phyloP scores from a whole-genome alignment of 2,797 vertebrate genomes.

The Benthosema pterotum region DNA sequence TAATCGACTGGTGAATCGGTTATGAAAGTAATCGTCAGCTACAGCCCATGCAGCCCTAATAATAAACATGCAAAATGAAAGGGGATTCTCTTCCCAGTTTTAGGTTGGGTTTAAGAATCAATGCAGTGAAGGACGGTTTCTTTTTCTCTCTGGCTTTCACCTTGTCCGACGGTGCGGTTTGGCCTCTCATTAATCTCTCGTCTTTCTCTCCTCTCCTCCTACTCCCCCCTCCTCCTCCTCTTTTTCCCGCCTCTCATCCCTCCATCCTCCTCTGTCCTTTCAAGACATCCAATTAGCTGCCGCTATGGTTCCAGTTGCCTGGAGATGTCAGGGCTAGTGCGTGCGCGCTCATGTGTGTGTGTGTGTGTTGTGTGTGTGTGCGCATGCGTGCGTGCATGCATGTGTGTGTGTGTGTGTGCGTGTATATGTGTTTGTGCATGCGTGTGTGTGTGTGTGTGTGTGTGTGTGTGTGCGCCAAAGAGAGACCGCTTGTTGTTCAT shows the following conservation, averaged over 20 bases:
- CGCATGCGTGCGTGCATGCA: no score
- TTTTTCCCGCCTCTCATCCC: constrained; percentile 29
- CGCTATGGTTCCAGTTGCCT: constrained; percentile 70
- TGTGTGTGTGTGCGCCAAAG: no score
- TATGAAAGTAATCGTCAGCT: no score
- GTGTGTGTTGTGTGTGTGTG: constrained; percentile 9
- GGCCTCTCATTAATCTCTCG: constrained; percentile 67
- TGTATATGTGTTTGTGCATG: no score
- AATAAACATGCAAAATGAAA: no score
- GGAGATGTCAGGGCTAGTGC: constrained; percentile 61
- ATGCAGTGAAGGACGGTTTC: no score
- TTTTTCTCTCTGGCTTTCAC: constrained; percentile 33
- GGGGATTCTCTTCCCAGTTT: no score
- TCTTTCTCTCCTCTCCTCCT: constrained; percentile 51
- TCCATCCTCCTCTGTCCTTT: constrained; percentile 68
- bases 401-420: no score
- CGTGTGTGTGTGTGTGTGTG: no score
- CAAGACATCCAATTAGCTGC: constrained; percentile 78
- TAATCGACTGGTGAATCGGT: no score
- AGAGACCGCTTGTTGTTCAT: not conserved
- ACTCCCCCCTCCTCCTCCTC: constrained; percentile 28
- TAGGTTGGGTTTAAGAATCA: no score
- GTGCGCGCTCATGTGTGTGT: constrained; percentile 29
- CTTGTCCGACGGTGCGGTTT: constrained; percentile 58
- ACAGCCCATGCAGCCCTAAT: no score